Percentiles rank a stretch among this genome's conserved stretches.
These are phyloP conservation scores for Cephus sareptanus DNA, from an alignment of 2,888 invertebrate genomes.

Conservation along the genomic window DNA sequence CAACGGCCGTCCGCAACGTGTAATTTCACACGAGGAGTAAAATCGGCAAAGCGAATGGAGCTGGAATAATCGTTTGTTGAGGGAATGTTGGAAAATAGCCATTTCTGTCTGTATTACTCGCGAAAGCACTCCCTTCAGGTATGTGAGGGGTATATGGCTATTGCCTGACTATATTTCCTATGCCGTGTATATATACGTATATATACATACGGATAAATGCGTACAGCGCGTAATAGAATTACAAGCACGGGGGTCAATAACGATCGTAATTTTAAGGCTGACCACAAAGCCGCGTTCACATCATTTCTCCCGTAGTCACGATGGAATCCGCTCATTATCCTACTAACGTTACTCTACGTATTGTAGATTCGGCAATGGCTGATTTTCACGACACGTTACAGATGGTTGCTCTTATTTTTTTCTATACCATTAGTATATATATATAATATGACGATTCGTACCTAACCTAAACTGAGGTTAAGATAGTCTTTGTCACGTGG, in stretches of 20 bases:
- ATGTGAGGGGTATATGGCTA: neutral
- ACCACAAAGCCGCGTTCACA: neutral
- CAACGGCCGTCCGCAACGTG: neutral
- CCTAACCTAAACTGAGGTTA: too few relatives aligned
- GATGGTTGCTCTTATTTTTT: neutral
- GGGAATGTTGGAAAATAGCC: neutral
- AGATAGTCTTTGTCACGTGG: too few relatives aligned
- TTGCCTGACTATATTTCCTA: neutral
- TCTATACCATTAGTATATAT: neutral
- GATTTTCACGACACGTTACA: neutral
- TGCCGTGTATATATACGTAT: neutral
- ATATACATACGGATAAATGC: neutral
- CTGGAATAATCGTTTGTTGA: neutral
- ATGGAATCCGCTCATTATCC: neutral
- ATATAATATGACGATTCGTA: too few relatives aligned
- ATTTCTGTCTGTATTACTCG: neutral
- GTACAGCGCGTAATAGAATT: neutral
- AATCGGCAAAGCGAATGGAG: neutral
- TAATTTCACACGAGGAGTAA: neutral
- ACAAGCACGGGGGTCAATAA: neutral
- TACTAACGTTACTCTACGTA: neutral
- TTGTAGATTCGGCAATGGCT: neutral
- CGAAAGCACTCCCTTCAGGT: neutral
- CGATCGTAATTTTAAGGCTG: neutral
- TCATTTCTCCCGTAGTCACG: neutral